phyloP scores from a whole-genome alignment of 1,140 invertebrate species.

The Thaumetopoea pityocampa region DNA sequence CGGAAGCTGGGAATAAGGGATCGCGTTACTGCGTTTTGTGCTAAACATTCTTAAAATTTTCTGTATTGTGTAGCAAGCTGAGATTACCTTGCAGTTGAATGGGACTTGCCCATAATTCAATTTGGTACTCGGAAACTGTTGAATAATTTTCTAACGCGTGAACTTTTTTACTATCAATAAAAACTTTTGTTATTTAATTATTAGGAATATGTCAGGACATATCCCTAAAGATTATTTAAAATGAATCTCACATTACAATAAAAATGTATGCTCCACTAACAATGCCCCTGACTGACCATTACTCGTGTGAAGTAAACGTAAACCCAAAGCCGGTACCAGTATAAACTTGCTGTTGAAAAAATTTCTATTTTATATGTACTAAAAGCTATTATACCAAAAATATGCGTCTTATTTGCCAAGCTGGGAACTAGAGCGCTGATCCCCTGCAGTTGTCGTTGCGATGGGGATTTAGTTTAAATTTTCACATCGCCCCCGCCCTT shows the following conservation, averaged over 20 bases:
- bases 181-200: neutral
- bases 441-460: conserved; percentile 16
- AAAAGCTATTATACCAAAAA: neutral
- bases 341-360: conserved; percentile 10
- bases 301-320: conserved; percentile 27
- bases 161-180: neutral
- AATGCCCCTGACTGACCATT: conserved; percentile 35
- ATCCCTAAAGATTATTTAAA: conserved; percentile 2
- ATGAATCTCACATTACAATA: conserved; percentile 8
- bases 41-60: conserved; percentile 35
- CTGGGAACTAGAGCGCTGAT: conserved; percentile 12
- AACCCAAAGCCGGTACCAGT: conserved; percentile 27
- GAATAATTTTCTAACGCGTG: neutral
- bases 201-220: conserved; percentile 5
- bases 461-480: conserved; percentile 55
- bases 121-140: neutral
- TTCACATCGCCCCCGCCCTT: conserved; percentile 37
- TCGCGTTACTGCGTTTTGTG: conserved; percentile 37
- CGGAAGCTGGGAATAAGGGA: conserved; percentile 48
- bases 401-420: neutral
- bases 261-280: conserved; percentile 19
- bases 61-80: conserved; percentile 21
- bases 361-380: conserved; percentile 3
- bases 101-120: conserved; percentile 1
- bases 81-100: conserved; percentile 11